Conservation (phyloP, 2,888 invertebrate species). For the Flabesymbios commensalis region DNA sequence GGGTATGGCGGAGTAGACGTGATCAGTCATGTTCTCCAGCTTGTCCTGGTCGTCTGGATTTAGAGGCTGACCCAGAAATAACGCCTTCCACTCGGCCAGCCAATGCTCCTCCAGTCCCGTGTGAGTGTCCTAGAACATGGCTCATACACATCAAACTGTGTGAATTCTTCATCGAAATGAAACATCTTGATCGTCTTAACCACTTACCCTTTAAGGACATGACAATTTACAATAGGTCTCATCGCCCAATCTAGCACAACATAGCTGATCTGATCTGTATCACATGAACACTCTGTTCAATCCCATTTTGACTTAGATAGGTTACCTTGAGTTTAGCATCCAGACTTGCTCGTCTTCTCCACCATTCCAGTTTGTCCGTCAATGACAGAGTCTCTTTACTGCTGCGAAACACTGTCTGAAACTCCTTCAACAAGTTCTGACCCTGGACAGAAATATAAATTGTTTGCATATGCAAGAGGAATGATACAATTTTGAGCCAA, state of each 20-base stretch:
- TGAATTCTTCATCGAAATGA: too few species aligned
- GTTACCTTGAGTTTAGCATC: conserved; percentile 39
- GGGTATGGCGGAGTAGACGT: neutral
- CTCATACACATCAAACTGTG: too few species aligned
- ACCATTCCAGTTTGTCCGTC: conserved; percentile 45
- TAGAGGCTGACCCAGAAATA: neutral
- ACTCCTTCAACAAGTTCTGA: conserved; percentile 39
- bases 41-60: neutral
- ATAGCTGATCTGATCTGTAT: too few species aligned
- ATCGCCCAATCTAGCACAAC: too few species aligned
- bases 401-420: conserved; percentile 35
- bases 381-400: conserved; percentile 37
- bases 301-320: too few species aligned
- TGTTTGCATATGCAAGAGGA: too few species aligned
- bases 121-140: conserved; percentile 4
- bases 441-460: conserved; percentile 34
- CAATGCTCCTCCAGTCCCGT: conserved; percentile 12
- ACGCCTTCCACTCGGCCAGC: conserved; percentile 14
- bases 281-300: too few species aligned
- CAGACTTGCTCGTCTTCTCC: conserved; percentile 39
- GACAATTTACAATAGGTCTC: too few species aligned
- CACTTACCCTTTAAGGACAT: too few species aligned
- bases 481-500: too few species aligned
- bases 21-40: neutral
- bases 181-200: too few species aligned